These are phyloP conservation scores for Monodelphis domestica DNA, from an alignment of 2,797 vertebrate genomes.

Conservation along the genomic window DNA sequence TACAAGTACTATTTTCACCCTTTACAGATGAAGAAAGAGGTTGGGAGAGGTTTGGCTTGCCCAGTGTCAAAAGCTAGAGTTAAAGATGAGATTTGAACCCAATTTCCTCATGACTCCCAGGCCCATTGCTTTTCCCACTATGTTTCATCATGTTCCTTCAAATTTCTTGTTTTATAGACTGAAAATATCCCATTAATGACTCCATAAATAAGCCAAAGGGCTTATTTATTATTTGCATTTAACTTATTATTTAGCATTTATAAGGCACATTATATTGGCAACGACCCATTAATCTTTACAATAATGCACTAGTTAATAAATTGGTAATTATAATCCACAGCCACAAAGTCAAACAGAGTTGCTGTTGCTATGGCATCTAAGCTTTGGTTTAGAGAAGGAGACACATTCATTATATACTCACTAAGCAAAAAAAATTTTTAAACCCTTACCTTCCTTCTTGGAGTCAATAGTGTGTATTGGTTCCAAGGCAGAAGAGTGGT, in stretches of 20 bases:
- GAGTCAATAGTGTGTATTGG: too few species aligned
- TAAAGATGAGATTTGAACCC: background rate
- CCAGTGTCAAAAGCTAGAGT: background rate
- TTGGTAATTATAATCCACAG: constrained; percentile 74
- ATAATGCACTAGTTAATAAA: constrained; percentile 72
- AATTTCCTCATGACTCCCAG: background rate
- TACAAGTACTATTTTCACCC: background rate
- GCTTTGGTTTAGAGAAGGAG: constrained; percentile 49
- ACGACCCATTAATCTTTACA: constrained; percentile 71
- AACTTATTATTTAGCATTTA: constrained; percentile 80
- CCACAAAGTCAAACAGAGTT: constrained; percentile 59
- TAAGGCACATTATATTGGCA: constrained; percentile 70
- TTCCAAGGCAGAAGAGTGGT: too few species aligned
- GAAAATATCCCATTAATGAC: constrained; percentile 77
- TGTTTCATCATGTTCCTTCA: constrained; percentile 41
- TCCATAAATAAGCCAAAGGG: constrained; percentile 75
- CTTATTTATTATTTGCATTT: constrained; percentile 78
- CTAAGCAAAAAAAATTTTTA: too few species aligned
- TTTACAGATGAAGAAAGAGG: background rate
- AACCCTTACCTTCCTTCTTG: too few species aligned
- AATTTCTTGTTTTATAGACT: constrained; percentile 74
- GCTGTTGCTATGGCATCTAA: constrained; percentile 64
- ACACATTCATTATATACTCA: constrained; percentile 57
- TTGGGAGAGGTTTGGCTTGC: background rate
- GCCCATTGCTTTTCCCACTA: background rate